Base-by-base conservation (phyloP, 2,113 vertebrate genomes). In the Sitta europaea region DNA sequence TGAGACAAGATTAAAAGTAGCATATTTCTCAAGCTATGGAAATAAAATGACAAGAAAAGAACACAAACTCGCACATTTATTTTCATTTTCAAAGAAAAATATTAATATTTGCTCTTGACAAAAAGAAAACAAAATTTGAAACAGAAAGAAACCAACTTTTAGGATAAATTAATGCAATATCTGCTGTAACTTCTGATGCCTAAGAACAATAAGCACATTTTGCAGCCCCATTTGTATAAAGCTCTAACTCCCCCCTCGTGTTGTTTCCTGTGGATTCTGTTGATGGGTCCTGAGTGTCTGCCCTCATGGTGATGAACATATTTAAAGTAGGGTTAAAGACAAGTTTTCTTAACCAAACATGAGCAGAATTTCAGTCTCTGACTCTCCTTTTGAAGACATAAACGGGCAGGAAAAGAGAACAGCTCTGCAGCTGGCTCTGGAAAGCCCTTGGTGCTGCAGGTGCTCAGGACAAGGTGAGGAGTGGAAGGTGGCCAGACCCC, bases 41-140 rank as follows among this genome's bases (percentile, higher is more conserved):
- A 90, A 85, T 54, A 92, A 88, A 96, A 76, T 91, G 92, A 95
- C 90, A 95, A 91, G 70, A 92, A 90, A 86, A 91, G 50, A 93
- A 76, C 58, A 88, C 33, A 68, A 66, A 75, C 55, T 81, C 81
- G 65, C 36, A 70, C 9, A 79, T 67, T 95, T 86, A 78, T 90
- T 92, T 94, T 92, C 51, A n/a, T 83, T 97, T 97, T 96, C 93
- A 96, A 96, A 96, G 90, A 88, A 94, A 96, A 94, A 86, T 82
- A 86, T 82, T 90, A 95, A 70, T 95, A 93, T 96, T 95, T 88
- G 4, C 58, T 95, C 59, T 79, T 90, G 90, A 93, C 50, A 92
- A 94, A 96, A 91, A 29, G 35, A 90, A 92, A 91, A 7, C 38
- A 83, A 92, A 72, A 88, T 93, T 95, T 90, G 89, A 71, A 83